These are phyloP conservation scores for Porites divaricata DNA, from an alignment of 92 coral and sea anemone genomes.

Conservation along the genomic window DNA sequence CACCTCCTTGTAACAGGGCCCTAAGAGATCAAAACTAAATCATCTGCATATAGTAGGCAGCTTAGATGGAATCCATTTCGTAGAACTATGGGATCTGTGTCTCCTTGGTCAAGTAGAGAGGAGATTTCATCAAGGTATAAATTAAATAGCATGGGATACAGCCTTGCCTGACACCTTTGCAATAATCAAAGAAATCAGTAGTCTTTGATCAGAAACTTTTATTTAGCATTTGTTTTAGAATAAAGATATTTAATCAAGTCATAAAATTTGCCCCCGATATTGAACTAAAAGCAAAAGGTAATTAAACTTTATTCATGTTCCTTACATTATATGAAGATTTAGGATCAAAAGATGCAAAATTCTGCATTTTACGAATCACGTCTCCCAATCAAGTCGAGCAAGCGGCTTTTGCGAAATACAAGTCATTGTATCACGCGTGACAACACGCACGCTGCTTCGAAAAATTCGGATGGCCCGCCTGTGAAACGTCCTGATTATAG, in stretches of 20 bases:
- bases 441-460: too few species aligned
- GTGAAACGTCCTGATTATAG: too few species aligned
- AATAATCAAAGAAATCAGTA: background rate
- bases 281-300: background rate
- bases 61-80: conserved; percentile 25
- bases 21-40: conserved; percentile 10
- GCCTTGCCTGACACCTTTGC: background rate
- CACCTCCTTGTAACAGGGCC: too few species aligned
- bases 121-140: background rate
- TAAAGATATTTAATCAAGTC: background rate
- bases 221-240: background rate
- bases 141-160: background rate
- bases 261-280: background rate
- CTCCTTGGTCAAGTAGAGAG: conserved; percentile 1
- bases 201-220: background rate
- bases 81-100: conserved; percentile 11
- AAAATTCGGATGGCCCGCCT: too few species aligned
- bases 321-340: too few species aligned
- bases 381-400: too few species aligned
- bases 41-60: conserved; percentile 39
- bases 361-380: too few species aligned
- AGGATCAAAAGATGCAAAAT: too few species aligned
- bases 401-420: too few species aligned
- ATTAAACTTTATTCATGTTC: too few species aligned
- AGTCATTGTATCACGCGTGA: too few species aligned